Conservation (phyloP, 1,140 invertebrate genomes). For the Phymorhynchus buccinoides region DNA sequence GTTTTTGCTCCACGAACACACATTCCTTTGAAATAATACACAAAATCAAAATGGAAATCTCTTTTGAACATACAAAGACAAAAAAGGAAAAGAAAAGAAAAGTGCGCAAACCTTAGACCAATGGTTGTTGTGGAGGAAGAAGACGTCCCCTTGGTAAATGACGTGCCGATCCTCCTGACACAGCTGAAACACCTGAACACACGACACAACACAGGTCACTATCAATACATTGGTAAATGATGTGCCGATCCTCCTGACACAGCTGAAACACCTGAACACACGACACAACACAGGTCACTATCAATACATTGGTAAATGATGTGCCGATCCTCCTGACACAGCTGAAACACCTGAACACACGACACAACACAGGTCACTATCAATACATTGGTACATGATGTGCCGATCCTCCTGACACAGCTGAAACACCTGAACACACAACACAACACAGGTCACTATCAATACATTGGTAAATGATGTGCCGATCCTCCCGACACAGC, state of each 20-base stretch:
- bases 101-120: slow-evolving; percentile 58
- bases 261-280: slow-evolving; percentile 41
- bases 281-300: not conserved
- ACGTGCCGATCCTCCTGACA: slow-evolving; percentile 66
- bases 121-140: slow-evolving; percentile 56
- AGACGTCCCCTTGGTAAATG: slow-evolving; percentile 64
- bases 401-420: slow-evolving; percentile 66
- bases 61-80: not conserved
- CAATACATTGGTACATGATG: slow-evolving; percentile 64
- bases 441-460: too few species aligned
- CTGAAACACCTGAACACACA: slow-evolving; percentile 24
- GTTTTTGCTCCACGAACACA: too few species aligned
- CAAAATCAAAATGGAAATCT: not conserved
- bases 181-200: slow-evolving; percentile 63
- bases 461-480: slow-evolving; percentile 66
- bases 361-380: not conserved
- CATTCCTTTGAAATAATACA: not conserved
- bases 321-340: slow-evolving; percentile 66
- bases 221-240: slow-evolving; percentile 66
- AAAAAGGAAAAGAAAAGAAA: too few species aligned
- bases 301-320: slow-evolving; percentile 65
- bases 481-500: slow-evolving; percentile 64
- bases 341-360: slow-evolving; percentile 27
- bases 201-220: slow-evolving; percentile 21
- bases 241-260: slow-evolving; percentile 64